These are phyloP conservation scores for Pangasius djambal DNA, from an alignment of 2,797 vertebrate species.

Conservation along the genomic window DNA sequence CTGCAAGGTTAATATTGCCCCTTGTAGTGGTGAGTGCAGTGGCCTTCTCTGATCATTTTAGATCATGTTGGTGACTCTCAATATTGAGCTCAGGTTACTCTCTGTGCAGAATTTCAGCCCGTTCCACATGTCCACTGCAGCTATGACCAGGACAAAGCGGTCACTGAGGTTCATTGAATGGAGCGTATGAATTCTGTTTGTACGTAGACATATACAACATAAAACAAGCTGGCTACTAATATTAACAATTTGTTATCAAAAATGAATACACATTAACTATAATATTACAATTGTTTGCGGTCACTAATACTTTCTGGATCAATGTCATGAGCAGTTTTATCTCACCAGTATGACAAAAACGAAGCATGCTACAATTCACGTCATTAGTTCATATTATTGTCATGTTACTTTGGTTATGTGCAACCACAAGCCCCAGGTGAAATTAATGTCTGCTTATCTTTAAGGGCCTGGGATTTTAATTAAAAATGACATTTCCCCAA, in stretches of 20 bases:
- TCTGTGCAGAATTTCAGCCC: neutral
- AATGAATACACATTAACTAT: neutral
- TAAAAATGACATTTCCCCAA: constrained; percentile 80
- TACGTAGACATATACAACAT: neutral
- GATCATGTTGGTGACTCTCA: neutral
- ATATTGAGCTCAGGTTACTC: neutral
- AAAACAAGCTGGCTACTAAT: neutral
- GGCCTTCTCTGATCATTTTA: constrained; percentile 10
- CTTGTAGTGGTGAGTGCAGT: neutral
- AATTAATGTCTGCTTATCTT: constrained; percentile 81
- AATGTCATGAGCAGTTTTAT: constrained; percentile 21
- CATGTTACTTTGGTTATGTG: constrained; percentile 72
- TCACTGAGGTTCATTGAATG: neutral
- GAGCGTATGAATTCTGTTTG: neutral
- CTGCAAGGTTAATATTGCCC: neutral
- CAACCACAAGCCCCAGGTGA: constrained; percentile 73
- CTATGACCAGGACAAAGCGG: neutral
- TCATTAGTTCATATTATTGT: constrained; percentile 65
- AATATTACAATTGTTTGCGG: constrained; percentile 2
- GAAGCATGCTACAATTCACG: neutral
- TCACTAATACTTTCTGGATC: neutral
- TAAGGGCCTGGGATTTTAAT: constrained; percentile 82
- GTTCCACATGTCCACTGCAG: neutral
- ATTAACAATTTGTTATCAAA: neutral
- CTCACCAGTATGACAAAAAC: constrained; percentile 8